phyloP scores from a whole-genome alignment of 2,888 invertebrate species.

The Aspidiotus destructor region DNA sequence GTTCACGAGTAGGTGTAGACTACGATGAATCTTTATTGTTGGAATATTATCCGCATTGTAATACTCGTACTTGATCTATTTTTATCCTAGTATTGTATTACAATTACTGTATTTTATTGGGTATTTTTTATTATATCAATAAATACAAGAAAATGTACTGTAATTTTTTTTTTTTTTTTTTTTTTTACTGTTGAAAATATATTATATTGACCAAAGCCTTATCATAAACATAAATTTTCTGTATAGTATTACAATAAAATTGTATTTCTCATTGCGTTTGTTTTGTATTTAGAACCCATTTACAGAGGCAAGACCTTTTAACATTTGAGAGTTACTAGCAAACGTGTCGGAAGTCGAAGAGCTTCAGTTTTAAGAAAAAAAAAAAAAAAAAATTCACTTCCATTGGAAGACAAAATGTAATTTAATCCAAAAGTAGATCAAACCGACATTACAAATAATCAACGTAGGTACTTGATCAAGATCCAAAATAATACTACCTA shows the following conservation, averaged over 20 bases:
- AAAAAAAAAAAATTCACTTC: too few relatives aligned
- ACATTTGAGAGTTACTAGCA: too few relatives aligned
- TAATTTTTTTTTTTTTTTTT: neutral
- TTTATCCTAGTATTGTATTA: constrained; percentile 4
- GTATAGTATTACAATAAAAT: constrained; percentile 23
- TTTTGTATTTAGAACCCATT: neutral
- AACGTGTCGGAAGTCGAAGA: too few relatives aligned
- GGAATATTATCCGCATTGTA: constrained; percentile 5
- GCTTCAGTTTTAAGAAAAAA: too few relatives aligned
- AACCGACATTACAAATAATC: too few relatives aligned
- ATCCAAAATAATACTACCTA: too few relatives aligned
- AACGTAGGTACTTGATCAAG: too few relatives aligned
- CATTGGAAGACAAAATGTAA: too few relatives aligned
- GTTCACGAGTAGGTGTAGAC: neutral
- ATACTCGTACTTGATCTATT: neutral
- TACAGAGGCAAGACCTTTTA: too few relatives aligned
- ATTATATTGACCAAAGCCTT: constrained; percentile 31
- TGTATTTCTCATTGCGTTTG: constrained; percentile 14
- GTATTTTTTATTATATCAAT: neutral
- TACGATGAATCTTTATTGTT: neutral
- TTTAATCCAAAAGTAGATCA: too few relatives aligned
- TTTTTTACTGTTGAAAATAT: constrained; percentile 21
- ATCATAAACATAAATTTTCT: constrained; percentile 29
- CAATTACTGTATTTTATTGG: constrained; percentile 1
- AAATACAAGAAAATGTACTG: too few relatives aligned